Evolutionary conservation across 2,113 vertebrate genomes (phyloP).

Genomic region (Paratilapia polleni): DNA sequence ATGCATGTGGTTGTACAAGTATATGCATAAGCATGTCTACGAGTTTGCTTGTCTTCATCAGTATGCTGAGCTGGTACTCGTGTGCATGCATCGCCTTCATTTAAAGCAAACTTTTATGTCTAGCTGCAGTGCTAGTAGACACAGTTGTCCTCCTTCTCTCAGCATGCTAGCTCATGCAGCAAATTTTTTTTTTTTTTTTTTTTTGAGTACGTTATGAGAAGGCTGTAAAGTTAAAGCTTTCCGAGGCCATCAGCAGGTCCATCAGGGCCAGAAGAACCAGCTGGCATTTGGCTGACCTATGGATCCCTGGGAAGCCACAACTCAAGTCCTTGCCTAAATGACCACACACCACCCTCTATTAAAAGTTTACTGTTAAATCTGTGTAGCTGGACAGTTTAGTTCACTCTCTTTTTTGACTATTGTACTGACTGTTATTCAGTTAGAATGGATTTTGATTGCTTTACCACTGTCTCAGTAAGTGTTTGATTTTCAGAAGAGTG

Average conservation of each 20-base stretch:
- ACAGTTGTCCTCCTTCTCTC: background rate
- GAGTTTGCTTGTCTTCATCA: slow-evolving; percentile 27
- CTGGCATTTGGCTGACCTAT: slow-evolving; percentile 62
- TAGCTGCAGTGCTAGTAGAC: background rate
- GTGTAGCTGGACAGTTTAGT: slow-evolving; percentile 54
- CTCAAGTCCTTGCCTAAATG: slow-evolving; percentile 34
- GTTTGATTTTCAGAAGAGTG: slow-evolving; percentile 57
- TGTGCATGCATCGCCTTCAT: slow-evolving; percentile 21
- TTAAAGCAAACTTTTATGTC: slow-evolving; percentile 56
- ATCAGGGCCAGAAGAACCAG: slow-evolving; percentile 9
- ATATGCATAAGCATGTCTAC: slow-evolving; percentile 29
- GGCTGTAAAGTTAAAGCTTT: slow-evolving; percentile 29
- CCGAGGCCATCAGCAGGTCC: slow-evolving; percentile 5
- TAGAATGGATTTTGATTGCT: slow-evolving; percentile 56
- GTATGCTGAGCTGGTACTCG: slow-evolving; percentile 36
- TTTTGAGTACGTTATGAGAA: slow-evolving; percentile 25
- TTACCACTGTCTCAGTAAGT: slow-evolving; percentile 11
- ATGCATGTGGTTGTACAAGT: background rate
- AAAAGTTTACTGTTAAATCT: slow-evolving; percentile 73
- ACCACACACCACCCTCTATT: slow-evolving; percentile 56
- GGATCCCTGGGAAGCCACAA: slow-evolving; percentile 54
- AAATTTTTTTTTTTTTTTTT: slow-evolving; percentile 16
- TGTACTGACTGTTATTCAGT: slow-evolving; percentile 52
- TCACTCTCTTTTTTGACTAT: slow-evolving; percentile 41
- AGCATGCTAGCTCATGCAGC: slow-evolving; percentile 30